These are phyloP conservation scores for Catostylus mosaicus DNA, from an alignment of 30 jellyfish, hydroid and myxozoan species.

Conservation along the genomic window DNA sequence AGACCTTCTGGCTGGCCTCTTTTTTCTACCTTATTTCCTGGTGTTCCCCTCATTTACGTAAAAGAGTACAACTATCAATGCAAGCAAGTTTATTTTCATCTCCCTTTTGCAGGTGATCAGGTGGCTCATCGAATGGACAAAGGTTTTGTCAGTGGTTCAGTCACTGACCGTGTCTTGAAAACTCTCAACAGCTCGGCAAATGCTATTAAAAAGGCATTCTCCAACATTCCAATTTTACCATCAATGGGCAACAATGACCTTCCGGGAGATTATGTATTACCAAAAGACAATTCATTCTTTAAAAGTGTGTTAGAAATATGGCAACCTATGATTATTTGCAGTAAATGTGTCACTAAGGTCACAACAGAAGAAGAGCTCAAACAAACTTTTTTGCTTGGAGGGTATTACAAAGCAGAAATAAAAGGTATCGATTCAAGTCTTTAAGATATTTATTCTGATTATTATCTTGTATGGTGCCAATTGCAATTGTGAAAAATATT, in stretches of 20 bases:
- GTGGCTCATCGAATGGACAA: conserved; percentile 54
- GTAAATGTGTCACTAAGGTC: conserved; percentile 37
- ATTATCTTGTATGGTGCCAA: too few species aligned
- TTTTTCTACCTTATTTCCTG: too few species aligned
- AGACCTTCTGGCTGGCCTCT: too few species aligned
- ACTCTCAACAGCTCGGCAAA: conserved; percentile 13
- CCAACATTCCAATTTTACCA: conserved; percentile 49
- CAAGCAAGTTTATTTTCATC: not conserved
- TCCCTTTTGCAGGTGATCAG: conserved; percentile 59
- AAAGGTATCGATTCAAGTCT: not conserved
- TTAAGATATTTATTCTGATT: too few species aligned
- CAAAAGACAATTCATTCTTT: conserved; percentile 36
- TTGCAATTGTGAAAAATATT: too few species aligned
- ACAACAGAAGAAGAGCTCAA: conserved; percentile 56
- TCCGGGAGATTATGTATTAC: conserved; percentile 61
- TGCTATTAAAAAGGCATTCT: conserved; percentile 6
- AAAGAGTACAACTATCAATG: not conserved
- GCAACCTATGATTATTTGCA: conserved; percentile 64
- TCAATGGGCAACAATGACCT: conserved; percentile 72
- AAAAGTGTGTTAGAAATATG: conserved; percentile 37
- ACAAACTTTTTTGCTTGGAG: conserved; percentile 66
- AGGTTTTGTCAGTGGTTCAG: conserved; percentile 12
- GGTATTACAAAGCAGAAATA: conserved; percentile 62
- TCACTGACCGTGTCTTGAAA: conserved; percentile 20
- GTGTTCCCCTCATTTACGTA: too few species aligned